phyloP scores from a whole-genome alignment of 2,888 invertebrate species.

The Drepana falcataria region DNA sequence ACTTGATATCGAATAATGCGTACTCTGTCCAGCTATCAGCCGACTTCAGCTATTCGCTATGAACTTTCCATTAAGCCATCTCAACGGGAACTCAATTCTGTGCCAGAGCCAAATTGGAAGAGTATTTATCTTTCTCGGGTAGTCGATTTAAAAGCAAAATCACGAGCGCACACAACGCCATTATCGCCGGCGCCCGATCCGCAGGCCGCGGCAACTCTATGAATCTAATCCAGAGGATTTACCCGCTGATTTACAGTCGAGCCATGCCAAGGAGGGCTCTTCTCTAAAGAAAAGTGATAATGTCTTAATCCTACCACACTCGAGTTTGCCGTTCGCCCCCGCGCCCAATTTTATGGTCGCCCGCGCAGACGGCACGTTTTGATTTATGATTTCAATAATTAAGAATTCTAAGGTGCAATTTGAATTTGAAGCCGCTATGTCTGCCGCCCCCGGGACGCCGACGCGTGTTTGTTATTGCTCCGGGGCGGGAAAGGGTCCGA shows the following conservation, averaged over 20 bases:
- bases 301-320: constrained; percentile 82
- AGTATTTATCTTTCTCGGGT: constrained; percentile 69
- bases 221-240: constrained; percentile 79
- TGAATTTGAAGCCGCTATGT: constrained; percentile 70
- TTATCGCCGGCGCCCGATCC: constrained; percentile 71
- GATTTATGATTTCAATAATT: constrained; percentile 80
- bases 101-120: constrained; percentile 58
- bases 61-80: constrained; percentile 64
- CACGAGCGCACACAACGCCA: constrained; percentile 75
- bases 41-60: constrained; percentile 53
- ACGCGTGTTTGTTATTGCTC: constrained; percentile 76
- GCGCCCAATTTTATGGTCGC: constrained; percentile 73
- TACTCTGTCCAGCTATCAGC: constrained; percentile 57
- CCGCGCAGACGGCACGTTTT: constrained; percentile 75
- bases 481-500: constrained; percentile 65
- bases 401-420: constrained; percentile 79
- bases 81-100: constrained; percentile 59
- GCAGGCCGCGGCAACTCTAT: constrained; percentile 76
- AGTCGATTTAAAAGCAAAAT: constrained; percentile 78
- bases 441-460: constrained; percentile 63
- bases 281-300: constrained; percentile 82
- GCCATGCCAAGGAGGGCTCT: constrained; percentile 64
- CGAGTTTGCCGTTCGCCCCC: constrained; percentile 47
- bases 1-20: constrained; percentile 9
- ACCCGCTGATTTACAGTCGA: constrained; percentile 78